Conservation (phyloP, 2,888 invertebrate genomes). For the Hesperia comma region DNA sequence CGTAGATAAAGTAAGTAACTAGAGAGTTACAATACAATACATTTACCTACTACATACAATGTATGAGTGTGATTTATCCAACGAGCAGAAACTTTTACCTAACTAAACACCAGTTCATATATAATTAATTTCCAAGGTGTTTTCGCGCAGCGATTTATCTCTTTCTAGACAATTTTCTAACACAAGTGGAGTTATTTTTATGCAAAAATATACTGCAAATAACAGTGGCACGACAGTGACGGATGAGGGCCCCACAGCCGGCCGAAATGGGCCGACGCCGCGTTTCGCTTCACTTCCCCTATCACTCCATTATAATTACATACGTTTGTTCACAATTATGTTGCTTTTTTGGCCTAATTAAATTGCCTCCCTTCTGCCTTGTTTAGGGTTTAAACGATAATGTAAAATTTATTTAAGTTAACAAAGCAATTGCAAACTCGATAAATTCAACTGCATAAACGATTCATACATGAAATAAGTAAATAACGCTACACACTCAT, state of each 20-base stretch:
- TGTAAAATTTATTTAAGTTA: no score
- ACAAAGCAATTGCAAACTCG: no score
- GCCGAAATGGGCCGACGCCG: constrained; percentile 54
- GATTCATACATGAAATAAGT: no score
- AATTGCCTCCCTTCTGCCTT: not conserved
- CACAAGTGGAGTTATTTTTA: constrained; percentile 60
- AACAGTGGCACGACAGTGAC: constrained; percentile 65
- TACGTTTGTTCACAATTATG: constrained; percentile 6
- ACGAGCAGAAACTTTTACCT: not conserved
- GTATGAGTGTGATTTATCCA: no score
- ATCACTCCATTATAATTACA: constrained; percentile 51
- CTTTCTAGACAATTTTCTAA: constrained; percentile 47
- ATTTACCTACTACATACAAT: no score
- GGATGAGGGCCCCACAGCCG: constrained; percentile 54
- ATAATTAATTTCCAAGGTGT: constrained; percentile 25
- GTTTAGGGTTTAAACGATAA: no score
- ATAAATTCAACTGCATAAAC: no score
- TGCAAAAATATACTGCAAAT: constrained; percentile 71
- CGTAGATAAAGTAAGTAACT: no score
- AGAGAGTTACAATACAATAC: no score
- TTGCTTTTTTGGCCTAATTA: constrained; percentile 17
- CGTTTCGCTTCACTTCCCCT: constrained; percentile 59
- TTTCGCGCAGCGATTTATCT: constrained; percentile 48
- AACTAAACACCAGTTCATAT: constrained; percentile 10
- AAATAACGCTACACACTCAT: no score